Base-by-base conservation (phyloP, 2,888 invertebrate genomes). In the Taphrorychus bicolor region DNA sequence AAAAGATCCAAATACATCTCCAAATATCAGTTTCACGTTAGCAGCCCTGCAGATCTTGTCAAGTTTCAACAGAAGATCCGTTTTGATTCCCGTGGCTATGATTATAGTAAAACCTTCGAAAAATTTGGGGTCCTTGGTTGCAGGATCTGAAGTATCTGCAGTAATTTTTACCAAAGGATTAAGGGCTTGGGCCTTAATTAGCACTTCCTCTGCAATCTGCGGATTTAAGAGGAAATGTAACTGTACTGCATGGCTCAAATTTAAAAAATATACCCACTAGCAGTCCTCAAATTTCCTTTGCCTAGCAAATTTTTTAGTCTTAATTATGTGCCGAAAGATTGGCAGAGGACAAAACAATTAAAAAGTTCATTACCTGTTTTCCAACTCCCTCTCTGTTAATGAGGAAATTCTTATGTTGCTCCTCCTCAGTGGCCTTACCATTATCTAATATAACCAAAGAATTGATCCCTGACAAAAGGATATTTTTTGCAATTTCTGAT, bases 401-500 rank as follows among this genome's bases (percentile, higher is more conserved):
- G 19, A 98, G 84, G 80, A 98, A 98, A 78, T 97, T 96, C n/a
- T 91, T 90, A 73, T 88, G 87, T 14, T 86, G 83, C 80, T 97
- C 97, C 52, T 88, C 86, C 75, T 88, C 85, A 40, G 89, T 89
- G 0, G 92, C 87, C 63, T 86, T 82, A 70, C 88, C 87, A 77
- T 90, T 88, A 82, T 98, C 98, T 73, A 95, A 84, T 64, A 98
- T 85, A 63, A 92, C 93, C 0, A 98, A 86, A 19, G 93, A 90
- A 78, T 96, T 94, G 0, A 99, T 92, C 53, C 99, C 99, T 19
- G 95, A 91, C 21, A 98, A 84, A 74, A 98, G 91, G 54, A 97
- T 89, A 82, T 99, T 99, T 82, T 99, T 99, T 0, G 95, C 94
- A 45, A 96, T 89, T 86, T 99, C 99, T 5, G 97, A 96, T 18